phyloP scores from a whole-genome alignment of 2,113 vertebrate genomes.

The Corapipo altera region DNA sequence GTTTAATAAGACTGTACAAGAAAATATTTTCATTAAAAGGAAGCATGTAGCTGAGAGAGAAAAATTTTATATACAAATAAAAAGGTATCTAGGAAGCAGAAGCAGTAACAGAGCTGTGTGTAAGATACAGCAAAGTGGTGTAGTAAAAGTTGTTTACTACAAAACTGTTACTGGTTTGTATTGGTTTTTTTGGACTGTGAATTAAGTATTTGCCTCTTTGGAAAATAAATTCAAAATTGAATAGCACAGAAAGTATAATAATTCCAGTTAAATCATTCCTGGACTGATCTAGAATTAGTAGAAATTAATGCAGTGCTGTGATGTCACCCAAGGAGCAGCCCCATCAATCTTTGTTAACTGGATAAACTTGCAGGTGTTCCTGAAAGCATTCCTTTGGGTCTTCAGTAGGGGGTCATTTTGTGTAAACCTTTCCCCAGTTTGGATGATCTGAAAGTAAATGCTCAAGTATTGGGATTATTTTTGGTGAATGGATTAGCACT shows the following conservation, averaged over 20 bases:
- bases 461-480: background rate
- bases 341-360: background rate
- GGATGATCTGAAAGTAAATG: background rate
- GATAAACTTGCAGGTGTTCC: background rate
- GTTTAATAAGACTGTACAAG: background rate
- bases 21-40: background rate
- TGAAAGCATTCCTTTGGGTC: background rate
- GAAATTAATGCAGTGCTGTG: fast-evolving
- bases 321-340: background rate
- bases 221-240: background rate
- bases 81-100: background rate
- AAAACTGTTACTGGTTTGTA: background rate
- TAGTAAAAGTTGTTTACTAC: background rate
- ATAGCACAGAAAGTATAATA: background rate
- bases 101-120: background rate
- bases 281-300: background rate
- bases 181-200: background rate
- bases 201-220: background rate
- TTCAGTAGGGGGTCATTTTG: background rate
- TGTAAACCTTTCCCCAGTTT: background rate
- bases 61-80: background rate
- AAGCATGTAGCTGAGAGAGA: background rate
- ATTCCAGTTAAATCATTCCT: background rate
- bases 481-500: background rate
- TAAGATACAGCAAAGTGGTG: background rate